phyloP scores from a whole-genome alignment of 2,888 invertebrate species.

The Taenaris catops region DNA sequence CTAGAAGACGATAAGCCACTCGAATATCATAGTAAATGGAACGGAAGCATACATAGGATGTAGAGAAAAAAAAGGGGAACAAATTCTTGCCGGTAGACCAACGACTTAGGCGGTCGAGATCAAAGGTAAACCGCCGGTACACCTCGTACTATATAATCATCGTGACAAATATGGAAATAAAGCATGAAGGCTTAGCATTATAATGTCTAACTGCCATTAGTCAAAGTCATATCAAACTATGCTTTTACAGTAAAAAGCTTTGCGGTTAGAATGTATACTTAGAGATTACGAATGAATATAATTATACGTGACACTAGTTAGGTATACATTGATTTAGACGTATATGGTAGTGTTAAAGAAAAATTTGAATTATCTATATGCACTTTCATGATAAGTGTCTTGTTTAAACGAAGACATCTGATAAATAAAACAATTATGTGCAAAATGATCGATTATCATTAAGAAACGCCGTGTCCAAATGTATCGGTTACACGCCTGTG shows the following conservation, averaged over 20 bases:
- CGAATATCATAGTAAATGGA: no score
- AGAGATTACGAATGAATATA: slow-evolving; percentile 10
- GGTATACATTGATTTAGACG: neutral
- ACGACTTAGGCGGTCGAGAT: slow-evolving; percentile 61
- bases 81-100: slow-evolving; percentile 54
- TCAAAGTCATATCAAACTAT: slow-evolving; percentile 37
- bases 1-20: no score
- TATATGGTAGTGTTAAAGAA: neutral
- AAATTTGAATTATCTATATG: neutral
- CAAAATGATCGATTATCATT: no score
- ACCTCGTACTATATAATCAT: slow-evolving; percentile 48
- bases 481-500: no score
- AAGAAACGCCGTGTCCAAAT: no score
- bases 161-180: slow-evolving; percentile 49
- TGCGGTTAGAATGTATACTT: slow-evolving; percentile 11
- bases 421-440: no score
- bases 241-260: slow-evolving; percentile 20
- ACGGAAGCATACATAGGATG: slow-evolving; percentile 57
- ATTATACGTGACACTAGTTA: neutral
- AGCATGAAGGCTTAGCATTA: slow-evolving; percentile 40
- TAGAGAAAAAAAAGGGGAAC: slow-evolving; percentile 49
- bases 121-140: slow-evolving; percentile 45
- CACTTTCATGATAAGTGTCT: no score
- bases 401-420: no score
- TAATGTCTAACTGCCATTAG: slow-evolving; percentile 39